phyloP scores from a whole-genome alignment of 2,888 invertebrate genomes.

The Polydrusus tereticollis region DNA sequence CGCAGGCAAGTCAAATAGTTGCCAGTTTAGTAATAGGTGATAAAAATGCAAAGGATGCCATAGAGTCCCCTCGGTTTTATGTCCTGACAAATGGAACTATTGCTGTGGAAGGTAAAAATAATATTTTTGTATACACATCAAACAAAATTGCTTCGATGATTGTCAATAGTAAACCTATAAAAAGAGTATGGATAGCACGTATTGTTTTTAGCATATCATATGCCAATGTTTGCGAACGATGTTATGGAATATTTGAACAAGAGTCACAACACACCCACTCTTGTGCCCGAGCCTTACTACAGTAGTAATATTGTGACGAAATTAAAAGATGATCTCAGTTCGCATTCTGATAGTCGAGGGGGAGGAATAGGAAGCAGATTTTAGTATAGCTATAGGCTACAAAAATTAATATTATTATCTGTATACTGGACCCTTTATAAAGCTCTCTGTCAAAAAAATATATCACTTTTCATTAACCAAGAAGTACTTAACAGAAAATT shows the following conservation, averaged over 20 bases:
- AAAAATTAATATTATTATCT: no score
- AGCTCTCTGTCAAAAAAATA: no score
- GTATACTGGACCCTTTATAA: no score
- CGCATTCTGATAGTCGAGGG: conserved; percentile 81
- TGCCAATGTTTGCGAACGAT: conserved; percentile 61
- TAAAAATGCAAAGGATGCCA: conserved; percentile 66
- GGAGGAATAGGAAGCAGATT: conserved; percentile 78
- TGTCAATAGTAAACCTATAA: no score
- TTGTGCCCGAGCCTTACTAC: conserved; percentile 67
- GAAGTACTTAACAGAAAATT: no score
- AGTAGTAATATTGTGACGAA: conserved; percentile 79
- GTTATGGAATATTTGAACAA: conserved; percentile 58
- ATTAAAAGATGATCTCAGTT: conserved; percentile 73
- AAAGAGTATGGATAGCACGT: conserved; percentile 8
- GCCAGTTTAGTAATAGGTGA: conserved; percentile 67
- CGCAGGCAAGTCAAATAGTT: conserved; percentile 69
- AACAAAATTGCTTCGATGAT: no score
- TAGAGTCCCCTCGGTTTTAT: conserved; percentile 70
- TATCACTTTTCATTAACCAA: no score
- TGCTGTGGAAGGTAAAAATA: conserved; percentile 65
- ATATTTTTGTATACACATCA: no score
- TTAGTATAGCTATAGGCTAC: conserved; percentile 58
- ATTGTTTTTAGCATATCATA: conserved; percentile 60
- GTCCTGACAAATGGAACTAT: conserved; percentile 60
- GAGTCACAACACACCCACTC: conserved; percentile 49